A percentile compares a stretch with the other conserved stretches of the same genome.
Conservation (phyloP, 2,113 vertebrate species). For the Typhlomys cinereus region DNA sequence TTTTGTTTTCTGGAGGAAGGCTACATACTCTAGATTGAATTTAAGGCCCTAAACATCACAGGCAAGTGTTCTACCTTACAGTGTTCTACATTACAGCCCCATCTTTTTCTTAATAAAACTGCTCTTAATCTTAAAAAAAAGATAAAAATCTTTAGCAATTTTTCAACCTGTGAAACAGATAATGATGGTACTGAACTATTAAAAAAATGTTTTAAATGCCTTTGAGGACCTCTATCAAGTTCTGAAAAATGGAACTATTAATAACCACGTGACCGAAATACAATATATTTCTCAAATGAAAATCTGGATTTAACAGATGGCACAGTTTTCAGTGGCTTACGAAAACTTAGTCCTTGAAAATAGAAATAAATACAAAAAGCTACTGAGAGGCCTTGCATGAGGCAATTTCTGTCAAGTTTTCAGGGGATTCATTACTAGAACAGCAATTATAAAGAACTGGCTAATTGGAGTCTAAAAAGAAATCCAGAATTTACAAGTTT, state of each 20-base stretch:
- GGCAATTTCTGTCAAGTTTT: not conserved
- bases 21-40: no score
- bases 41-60: no score
- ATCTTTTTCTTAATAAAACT: no score
- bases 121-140: no score
- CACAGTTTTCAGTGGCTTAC: slow-evolving; percentile 10
- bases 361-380: not conserved
- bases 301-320: not conserved
- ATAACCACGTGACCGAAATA: not conserved
- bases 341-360: slow-evolving; percentile 35
- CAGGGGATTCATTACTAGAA: not conserved
- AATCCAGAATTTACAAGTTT: not conserved
- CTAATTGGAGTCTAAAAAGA: slow-evolving; percentile 25
- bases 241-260: slow-evolving; percentile 38
- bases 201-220: not conserved
- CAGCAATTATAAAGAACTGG: not conserved
- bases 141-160: not conserved
- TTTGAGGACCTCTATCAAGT: not conserved
- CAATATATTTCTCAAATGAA: slow-evolving; percentile 32
- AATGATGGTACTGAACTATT: not conserved
- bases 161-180: slow-evolving; percentile 19
- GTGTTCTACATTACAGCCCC: no score
- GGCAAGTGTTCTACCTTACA: no score
- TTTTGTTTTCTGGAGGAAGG: no score
- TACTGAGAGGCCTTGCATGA: not conserved